Conservation (phyloP, 2,113 vertebrate species). For the Panurus biarmicus region DNA sequence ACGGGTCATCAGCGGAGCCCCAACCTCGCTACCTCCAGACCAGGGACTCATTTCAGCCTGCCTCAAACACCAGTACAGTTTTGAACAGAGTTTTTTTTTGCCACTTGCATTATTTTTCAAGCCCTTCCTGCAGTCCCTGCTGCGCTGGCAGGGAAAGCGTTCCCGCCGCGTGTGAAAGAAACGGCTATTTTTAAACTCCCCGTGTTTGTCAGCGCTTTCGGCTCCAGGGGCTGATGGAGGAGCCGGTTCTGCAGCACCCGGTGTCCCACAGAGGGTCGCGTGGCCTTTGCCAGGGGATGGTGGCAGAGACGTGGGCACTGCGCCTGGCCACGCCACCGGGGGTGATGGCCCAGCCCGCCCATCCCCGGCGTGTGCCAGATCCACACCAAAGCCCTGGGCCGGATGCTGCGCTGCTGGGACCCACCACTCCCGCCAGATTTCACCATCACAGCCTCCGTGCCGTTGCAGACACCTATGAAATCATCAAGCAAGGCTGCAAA, state of each 20-base stretch:
- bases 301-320: neutral
- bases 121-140: neutral
- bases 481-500: neutral
- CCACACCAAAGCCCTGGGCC: neutral
- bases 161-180: neutral
- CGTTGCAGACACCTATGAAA: neutral
- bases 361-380: accelerated
- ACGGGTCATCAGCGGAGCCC: neutral
- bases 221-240: neutral
- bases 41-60: neutral
- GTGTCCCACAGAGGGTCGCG: neutral
- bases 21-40: neutral
- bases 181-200: slow-evolving; percentile 36
- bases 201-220: neutral
- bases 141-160: neutral
- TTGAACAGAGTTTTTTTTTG: neutral
- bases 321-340: accelerated
- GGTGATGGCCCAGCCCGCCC: neutral
- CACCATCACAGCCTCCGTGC: neutral
- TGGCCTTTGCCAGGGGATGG: neutral
- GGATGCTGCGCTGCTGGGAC: neutral
- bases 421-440: neutral
- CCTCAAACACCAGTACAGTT: neutral
- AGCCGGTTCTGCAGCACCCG: neutral
- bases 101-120: neutral